Percentiles rank a stretch among this genome's conserved stretches.
Evolutionary conservation across 2,888 invertebrate genomes (phyloP).

Genomic region (Eustalomyia histrio): DNA sequence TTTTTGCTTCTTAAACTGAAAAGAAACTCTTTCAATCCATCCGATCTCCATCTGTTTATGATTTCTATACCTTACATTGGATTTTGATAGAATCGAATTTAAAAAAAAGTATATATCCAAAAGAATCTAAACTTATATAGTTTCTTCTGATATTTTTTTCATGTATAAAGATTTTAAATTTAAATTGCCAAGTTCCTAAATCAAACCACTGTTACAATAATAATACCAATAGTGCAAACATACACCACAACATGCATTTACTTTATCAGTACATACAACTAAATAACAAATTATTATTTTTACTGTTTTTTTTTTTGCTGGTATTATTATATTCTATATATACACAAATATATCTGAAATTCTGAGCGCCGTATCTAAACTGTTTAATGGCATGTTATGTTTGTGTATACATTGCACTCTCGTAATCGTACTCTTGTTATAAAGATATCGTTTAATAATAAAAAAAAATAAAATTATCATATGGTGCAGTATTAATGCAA

Average conservation of each 20-base stretch:
- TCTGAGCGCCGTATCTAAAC: conserved; percentile 40
- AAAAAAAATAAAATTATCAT: conserved; percentile 18
- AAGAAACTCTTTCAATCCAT: too few species aligned
- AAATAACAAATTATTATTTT: conserved; percentile 15
- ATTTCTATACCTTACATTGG: too few species aligned
- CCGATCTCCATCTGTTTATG: too few species aligned
- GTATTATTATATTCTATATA: neutral
- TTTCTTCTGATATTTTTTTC: too few species aligned
- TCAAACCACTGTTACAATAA: too few species aligned
- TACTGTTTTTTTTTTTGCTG: conserved; percentile 4
- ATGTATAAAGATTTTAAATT: too few species aligned
- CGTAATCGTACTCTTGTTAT: conserved; percentile 2
- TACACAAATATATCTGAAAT: neutral
- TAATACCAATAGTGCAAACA: neutral
- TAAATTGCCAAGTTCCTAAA: too few species aligned
- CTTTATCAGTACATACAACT: neutral
- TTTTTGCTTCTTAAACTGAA: too few species aligned
- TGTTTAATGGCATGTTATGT: conserved; percentile 30
- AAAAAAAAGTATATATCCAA: too few species aligned
- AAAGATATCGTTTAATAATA: conserved; percentile 16
- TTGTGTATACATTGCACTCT: neutral
- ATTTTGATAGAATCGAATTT: too few species aligned
- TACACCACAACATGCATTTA: neutral
- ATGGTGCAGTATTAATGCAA: conserved; percentile 28
- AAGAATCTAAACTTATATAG: too few species aligned